Conservation (phyloP, 2,113 vertebrate genomes). For the Phainopepla nitens region DNA sequence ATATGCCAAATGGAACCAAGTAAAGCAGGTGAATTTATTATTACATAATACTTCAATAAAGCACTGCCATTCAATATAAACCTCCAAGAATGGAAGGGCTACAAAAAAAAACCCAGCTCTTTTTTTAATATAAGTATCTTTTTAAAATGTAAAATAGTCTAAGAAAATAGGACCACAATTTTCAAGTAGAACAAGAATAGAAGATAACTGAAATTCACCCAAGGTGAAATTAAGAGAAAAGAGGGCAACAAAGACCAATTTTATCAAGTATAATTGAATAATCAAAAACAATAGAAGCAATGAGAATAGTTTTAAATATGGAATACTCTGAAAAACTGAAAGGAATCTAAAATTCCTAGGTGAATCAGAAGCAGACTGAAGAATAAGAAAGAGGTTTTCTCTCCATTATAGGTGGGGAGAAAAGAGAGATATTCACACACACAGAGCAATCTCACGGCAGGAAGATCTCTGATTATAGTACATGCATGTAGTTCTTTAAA, state of each 20-base stretch:
- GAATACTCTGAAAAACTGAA: not conserved
- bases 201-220: not conserved
- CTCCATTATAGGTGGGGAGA: not conserved
- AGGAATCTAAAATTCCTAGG: not conserved
- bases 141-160: not conserved
- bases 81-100: not conserved
- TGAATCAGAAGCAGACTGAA: not conserved
- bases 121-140: not conserved
- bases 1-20: not conserved
- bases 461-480: not conserved
- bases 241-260: not conserved
- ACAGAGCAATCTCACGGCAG: not conserved
- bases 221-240: not conserved
- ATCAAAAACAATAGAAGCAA: not conserved
- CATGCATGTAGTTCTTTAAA: not conserved
- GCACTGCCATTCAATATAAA: not conserved
- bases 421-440: not conserved
- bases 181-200: not conserved
- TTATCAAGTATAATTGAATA: not conserved
- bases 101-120: not conserved
- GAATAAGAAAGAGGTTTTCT: not conserved
- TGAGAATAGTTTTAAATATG: not conserved
- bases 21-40: not conserved
- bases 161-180: not conserved
- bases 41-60: not conserved